Percentiles rank a stretch among this genome's conserved stretches.
These are phyloP conservation scores for Torymus aiolomorphi DNA, from an alignment of 2,888 invertebrate genomes.

Conservation along the genomic window DNA sequence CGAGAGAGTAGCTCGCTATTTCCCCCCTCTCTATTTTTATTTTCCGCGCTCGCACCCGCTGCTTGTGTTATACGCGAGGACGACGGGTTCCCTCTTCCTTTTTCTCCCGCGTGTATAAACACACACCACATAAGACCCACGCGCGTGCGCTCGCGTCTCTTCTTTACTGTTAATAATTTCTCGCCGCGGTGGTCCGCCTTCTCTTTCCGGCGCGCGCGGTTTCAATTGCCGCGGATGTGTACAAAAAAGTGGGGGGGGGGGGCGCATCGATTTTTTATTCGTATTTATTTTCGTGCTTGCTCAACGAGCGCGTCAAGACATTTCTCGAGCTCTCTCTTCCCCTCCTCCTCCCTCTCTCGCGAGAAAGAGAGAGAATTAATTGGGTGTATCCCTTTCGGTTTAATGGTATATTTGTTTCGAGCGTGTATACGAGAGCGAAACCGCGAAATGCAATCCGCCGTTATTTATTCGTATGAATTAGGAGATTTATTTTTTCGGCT, in stretches of 20 bases:
- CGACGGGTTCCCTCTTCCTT: slow-evolving; percentile 59
- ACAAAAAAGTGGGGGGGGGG: slow-evolving; percentile 2
- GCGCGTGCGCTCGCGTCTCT: neutral
- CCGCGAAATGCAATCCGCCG: slow-evolving; percentile 34
- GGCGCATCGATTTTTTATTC: neutral
- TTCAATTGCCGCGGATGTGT: slow-evolving; percentile 37
- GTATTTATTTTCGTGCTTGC: neutral
- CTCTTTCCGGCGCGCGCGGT: slow-evolving; percentile 44
- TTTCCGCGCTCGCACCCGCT: slow-evolving; percentile 17
- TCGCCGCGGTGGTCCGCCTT: slow-evolving; percentile 54
- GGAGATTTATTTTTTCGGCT: too few species aligned
- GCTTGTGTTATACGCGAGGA: slow-evolving; percentile 59
- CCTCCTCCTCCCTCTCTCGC: neutral
- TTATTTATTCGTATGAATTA: slow-evolving; percentile 57
- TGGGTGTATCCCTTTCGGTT: slow-evolving; percentile 31
- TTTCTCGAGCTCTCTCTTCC: neutral
- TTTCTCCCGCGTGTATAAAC: neutral
- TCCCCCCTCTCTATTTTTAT: slow-evolving; percentile 32
- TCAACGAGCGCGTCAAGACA: slow-evolving; percentile 4
- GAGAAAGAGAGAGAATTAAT: slow-evolving; percentile 14
- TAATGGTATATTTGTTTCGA: slow-evolving; percentile 50
- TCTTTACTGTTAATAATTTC: slow-evolving; percentile 54
- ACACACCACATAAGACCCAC: slow-evolving; percentile 1
- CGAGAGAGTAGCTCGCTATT: slow-evolving; percentile 1
- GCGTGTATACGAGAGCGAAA: neutral